Percentiles rank a stretch among this genome's conserved stretches.
Conservation (phyloP, 2,888 invertebrate species). For the Andrena fulva region DNA sequence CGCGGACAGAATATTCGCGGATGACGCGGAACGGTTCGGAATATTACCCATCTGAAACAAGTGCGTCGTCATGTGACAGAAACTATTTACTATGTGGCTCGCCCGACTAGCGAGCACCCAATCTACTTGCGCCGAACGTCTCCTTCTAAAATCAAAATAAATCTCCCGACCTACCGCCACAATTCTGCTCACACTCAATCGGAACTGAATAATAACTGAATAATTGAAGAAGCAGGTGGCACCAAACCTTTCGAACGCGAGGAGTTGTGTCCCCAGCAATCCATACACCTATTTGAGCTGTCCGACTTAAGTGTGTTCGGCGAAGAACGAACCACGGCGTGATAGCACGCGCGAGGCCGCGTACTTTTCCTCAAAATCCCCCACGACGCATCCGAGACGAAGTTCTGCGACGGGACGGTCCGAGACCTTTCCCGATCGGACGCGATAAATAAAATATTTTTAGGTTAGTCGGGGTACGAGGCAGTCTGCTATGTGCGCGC, state of each 20-base stretch:
- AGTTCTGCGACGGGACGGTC: conserved; percentile 26
- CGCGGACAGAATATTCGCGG: conserved; percentile 81
- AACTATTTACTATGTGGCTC: neutral
- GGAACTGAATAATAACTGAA: neutral
- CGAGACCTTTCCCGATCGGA: conserved; percentile 22
- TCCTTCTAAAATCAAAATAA: too few species aligned
- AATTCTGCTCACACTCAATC: too few species aligned
- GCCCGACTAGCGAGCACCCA: neutral
- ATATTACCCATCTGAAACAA: conserved; percentile 82
- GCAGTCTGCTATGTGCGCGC: conserved; percentile 47
- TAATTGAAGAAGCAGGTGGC: neutral
- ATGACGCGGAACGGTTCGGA: conserved; percentile 80
- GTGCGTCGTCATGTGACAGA: neutral
- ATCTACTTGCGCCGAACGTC: neutral
- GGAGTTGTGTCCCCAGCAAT: conserved; percentile 33
- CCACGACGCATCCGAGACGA: conserved; percentile 37
- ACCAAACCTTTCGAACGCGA: conserved; percentile 54
- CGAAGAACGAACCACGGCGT: conserved; percentile 12
- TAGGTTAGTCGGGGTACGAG: conserved; percentile 70
- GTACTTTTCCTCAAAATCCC: conserved; percentile 20
- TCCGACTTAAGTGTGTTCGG: neutral
- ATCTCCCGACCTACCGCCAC: too few species aligned
- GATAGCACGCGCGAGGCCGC: conserved; percentile 15
- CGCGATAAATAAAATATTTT: conserved; percentile 68
- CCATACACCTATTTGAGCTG: conserved; percentile 55